Conservation (phyloP, 2,113 vertebrate genomes). For the Dromaius novaehollandiae region DNA sequence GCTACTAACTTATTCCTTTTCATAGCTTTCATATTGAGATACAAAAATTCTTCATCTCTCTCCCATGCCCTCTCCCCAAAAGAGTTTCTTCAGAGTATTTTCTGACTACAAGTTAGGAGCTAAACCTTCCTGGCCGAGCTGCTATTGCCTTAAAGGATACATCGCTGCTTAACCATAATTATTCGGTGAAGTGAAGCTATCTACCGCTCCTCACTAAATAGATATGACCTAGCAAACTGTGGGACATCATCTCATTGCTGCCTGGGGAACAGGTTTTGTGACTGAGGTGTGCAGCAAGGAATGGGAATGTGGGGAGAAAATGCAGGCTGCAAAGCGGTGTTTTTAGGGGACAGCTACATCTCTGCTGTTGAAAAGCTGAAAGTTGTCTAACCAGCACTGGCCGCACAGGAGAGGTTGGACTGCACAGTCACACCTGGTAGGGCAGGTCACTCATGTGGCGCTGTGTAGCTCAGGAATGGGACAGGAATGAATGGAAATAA, state of each 20-base stretch:
- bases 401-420: not conserved
- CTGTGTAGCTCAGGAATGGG: not conserved
- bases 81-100: not conserved
- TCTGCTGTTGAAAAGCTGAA: not conserved
- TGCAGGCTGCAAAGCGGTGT: not conserved
- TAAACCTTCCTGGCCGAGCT: not conserved
- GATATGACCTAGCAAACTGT: not conserved
- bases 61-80: not conserved
- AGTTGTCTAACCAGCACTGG: not conserved
- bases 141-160: not conserved
- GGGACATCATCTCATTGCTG: not conserved
- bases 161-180: not conserved
- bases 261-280: rapidly evolving
- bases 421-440: not conserved
- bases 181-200: not conserved
- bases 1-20: not conserved
- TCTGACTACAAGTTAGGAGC: not conserved
- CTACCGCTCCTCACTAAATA: too few species aligned
- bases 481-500: not conserved
- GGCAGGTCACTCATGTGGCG: not conserved
- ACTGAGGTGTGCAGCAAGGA: not conserved
- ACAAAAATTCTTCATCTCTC: not conserved
- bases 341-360: not conserved
- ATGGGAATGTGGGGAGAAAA: not conserved
- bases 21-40: not conserved